A percentile compares a stretch with the other conserved stretches of the same genome.
Evolutionary conservation across 2,113 vertebrate genomes (phyloP).

Genomic region (Tetrax tetrax): DNA sequence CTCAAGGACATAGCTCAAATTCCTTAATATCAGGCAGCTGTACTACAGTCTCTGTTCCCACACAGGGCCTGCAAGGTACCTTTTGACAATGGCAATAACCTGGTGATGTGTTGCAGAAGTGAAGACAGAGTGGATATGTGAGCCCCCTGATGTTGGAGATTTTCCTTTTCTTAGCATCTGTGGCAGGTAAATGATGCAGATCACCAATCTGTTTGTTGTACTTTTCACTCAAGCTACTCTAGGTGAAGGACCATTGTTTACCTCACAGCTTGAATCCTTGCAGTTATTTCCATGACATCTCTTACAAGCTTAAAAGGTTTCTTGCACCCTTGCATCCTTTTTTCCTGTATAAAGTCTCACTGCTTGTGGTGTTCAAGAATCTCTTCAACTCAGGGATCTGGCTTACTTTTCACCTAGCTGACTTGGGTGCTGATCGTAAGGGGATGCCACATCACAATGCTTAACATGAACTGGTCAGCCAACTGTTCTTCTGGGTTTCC

Average conservation of each 20-base stretch:
- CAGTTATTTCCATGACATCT: neutral
- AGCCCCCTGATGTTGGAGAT: neutral
- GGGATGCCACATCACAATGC: neutral
- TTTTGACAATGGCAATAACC: neutral
- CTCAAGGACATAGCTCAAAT: too few species aligned
- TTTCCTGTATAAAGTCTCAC: too few species aligned
- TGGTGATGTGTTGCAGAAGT: neutral
- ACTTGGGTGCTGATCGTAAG: neutral
- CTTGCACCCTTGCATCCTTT: neutral
- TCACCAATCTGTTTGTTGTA: neutral
- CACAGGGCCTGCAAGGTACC: neutral
- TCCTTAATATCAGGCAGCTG: too few species aligned
- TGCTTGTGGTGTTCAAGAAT: neutral
- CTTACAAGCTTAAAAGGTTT: neutral
- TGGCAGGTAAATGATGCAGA: neutral
- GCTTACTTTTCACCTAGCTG: neutral
- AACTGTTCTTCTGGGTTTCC: neutral
- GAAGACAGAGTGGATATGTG: neutral
- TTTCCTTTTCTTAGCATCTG: neutral
- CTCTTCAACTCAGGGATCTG: neutral
- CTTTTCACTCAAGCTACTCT: neutral
- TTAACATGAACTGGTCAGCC: neutral
- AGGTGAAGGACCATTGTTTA: neutral
- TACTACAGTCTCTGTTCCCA: too few species aligned
- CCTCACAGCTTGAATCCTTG: neutral